Evolutionary conservation across 2,797 vertebrate genomes (phyloP).

Genomic region (Petrocephalus schoutedeni): DNA sequence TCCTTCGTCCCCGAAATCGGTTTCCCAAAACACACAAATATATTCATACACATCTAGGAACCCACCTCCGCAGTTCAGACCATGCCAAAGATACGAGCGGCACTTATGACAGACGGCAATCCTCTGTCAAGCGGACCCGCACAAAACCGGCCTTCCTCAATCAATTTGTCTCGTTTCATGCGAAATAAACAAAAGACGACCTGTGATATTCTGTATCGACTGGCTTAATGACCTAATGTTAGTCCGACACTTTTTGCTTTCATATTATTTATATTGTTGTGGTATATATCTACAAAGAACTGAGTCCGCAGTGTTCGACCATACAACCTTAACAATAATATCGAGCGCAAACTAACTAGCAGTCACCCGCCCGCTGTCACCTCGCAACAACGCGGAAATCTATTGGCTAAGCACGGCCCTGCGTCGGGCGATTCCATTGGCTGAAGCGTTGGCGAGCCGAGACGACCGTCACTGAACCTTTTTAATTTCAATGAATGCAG

Average conservation of each 20-base stretch:
- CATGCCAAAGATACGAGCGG: conserved; percentile 16
- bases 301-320: conserved; percentile 75
- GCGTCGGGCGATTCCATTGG: conserved; percentile 51
- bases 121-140: conserved; percentile 37
- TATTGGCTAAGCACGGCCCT: conserved; percentile 51
- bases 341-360: conserved; percentile 78
- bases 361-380: conserved; percentile 67
- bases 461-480: conserved; percentile 24
- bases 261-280: conserved; percentile 38
- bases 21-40: conserved; percentile 30
- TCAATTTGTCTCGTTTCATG: conserved; percentile 44
- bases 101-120: conserved; percentile 11
- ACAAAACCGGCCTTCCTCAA: conserved; percentile 55
- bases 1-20: conserved; percentile 49
- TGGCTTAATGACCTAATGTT: conserved; percentile 33
- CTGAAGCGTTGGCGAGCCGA: conserved; percentile 23
- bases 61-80: conserved; percentile 7
- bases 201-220: neutral
- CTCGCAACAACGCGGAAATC: conserved; percentile 50
- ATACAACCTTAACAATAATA: conserved; percentile 89
- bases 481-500: neutral
- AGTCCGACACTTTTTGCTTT: conserved; percentile 41
- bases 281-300: conserved; percentile 42
- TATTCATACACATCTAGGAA: conserved; percentile 18
- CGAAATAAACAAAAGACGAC: conserved; percentile 29